Conservation (phyloP, 2,113 vertebrate genomes). For the Ivindomyrus marchei region DNA sequence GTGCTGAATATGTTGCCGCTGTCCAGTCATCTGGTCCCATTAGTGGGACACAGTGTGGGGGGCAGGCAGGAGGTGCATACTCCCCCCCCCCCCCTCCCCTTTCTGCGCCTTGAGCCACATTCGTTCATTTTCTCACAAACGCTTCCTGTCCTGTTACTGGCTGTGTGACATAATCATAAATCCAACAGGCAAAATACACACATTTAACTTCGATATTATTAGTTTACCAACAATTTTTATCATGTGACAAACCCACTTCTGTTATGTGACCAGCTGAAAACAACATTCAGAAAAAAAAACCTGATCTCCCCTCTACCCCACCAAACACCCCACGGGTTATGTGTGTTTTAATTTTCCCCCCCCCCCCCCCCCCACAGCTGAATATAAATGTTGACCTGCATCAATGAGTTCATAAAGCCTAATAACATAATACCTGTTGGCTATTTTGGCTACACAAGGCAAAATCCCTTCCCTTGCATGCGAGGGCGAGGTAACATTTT, state of each 20-base stretch:
- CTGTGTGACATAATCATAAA: neutral
- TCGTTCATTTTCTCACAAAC: neutral
- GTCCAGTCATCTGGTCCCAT: constrained; percentile 18
- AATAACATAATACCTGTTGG: constrained; percentile 6
- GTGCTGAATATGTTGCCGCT: neutral
- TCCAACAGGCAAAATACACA: neutral
- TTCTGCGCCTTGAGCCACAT: neutral
- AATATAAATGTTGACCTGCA: neutral
- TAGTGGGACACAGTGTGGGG: neutral
- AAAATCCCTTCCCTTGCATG: constrained; percentile 27
- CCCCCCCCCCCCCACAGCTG: neutral
- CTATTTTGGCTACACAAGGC: constrained; percentile 29
- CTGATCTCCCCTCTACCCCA: neutral
- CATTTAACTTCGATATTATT: neutral
- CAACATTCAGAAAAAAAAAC: neutral
- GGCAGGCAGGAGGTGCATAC: neutral
- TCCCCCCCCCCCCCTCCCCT: neutral
- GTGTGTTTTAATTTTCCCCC: too few species aligned
- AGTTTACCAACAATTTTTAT: neutral
- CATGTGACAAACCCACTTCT: neutral
- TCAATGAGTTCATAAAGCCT: neutral
- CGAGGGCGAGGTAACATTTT: neutral
- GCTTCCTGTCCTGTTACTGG: neutral
- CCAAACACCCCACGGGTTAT: neutral
- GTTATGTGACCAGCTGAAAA: neutral